Base-by-base conservation (phyloP, 2,888 invertebrate species). In the Salticus scenicus region DNA sequence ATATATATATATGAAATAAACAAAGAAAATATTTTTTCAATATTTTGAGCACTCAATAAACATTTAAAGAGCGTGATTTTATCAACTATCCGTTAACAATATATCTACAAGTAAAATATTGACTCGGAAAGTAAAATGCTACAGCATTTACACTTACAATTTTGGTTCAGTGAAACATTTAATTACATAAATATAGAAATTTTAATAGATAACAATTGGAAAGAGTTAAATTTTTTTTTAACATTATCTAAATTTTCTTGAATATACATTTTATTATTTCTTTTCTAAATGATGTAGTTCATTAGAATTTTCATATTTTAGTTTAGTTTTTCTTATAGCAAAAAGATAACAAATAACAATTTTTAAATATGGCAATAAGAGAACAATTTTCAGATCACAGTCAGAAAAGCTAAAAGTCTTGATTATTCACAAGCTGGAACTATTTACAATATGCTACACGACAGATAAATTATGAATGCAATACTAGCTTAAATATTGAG, bases 341-440 rank as follows among this genome's bases (percentile, higher is more conserved):
- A 31, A 80, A 24, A 20, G 47, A 20, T 51, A 80, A 80, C 79
- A 80, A 67, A 64, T 33, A 73, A 73, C 31, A 67, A n/a, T 78
- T 31, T n/a, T 28, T 27, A 67, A 33, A 66, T 72, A 80, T 66
- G 79, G 66, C 67, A 33, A 73, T 51, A 73, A 47, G n/a, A 33
- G 24, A 57, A 57, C 57, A 67, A 66, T 66, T 63, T 28, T 64
- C 47, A 7, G 67, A 80, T 80, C 79, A 80, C 79, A 80, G 79
- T 73, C 66, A 51, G 47, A 79, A 28, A 77, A 14, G 41, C 24
- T 28, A 67, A 69, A 63, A 7, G 17, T 12, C 2, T 47, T 47
- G 17, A 47, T 17, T 47, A 17, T 47, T 17, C 42, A 47, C 17
- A 47, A 47, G 10, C 17, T 2, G 14, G n/a, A n/a, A n/a, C n/a